Evolutionary conservation across 2,888 invertebrate genomes (phyloP), one percentile per base, ranked within the genome.

Genomic region (Oxyscelio sp.): DNA sequence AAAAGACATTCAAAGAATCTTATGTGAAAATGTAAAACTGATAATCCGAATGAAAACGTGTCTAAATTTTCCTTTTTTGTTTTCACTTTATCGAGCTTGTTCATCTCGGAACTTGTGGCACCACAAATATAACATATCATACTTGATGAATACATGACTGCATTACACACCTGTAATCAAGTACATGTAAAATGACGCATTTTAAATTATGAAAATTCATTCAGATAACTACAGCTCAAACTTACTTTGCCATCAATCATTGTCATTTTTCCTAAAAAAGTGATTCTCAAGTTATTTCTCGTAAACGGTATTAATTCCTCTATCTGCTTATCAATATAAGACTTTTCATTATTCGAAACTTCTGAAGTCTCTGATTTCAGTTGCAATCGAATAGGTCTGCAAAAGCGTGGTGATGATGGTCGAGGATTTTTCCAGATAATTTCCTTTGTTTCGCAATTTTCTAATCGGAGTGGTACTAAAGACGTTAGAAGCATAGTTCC

Each of bases 191-290:
- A 27, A 27, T 27, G 27, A 27, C 4, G 27, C 27, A 27, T 27
- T 27, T 3, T 27, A 27, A 27, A 4, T 27, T 27, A 27, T 4
- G 27, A 27, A 27, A 3, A 27, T 4, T 27, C 27, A 27, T 27
- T 27, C 27, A 27, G 27, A 27, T 27, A 27, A 27, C 9, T 40
- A 40, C 5, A n/a, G 13, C 5, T 40, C 11, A 45, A 45, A 45
- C 1, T 45, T 45, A 45, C 45, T 45, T 54, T 54, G n/a, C 52
- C 24, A n/a, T 52, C 52, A 52, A 52, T 52, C 52, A 52, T 52
- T 24, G 27, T 52, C 52, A 52, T 52, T n/a, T 24, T 24, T 52
- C 52, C 50, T 11, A 4, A 19, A 50, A 50, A 50, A 19, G 11
- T 21, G 4, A 50, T 50, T 21, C 8, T 50, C 13, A 50, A 21